Base-by-base conservation (phyloP, 2,113 vertebrate genomes). In the Narcine bancroftii region DNA sequence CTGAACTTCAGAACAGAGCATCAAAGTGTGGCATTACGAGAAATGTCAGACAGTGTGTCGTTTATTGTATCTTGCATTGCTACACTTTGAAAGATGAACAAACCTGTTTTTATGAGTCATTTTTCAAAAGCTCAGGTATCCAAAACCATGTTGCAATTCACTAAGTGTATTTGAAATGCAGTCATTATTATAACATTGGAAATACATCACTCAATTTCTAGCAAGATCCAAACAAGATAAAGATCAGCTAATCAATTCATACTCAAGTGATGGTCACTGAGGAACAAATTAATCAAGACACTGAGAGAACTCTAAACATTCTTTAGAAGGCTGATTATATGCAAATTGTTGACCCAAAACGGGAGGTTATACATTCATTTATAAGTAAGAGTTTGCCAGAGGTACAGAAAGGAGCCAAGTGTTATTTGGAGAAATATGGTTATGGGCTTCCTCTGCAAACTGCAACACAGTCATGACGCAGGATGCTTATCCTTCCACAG, bases 401-500 rank as follows among this genome's bases (percentile, higher is more conserved):
- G 42, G 19, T 91, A 42, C 65, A 24, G 63, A 91, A 91, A 91
- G 87, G 36, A 91, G 42, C 36, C 26, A 69, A 42, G n/a, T n/a
- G n/a, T n/a, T n/a, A n/a, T n/a, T n/a, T 69, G 89, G 24, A 69
- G 65, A 69, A 91, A 17, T 91, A 91, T 91, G 89, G 89, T 91
- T 33, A 91, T 36, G 87, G 53, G 89, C 29, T 91, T 71, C 60
- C 89, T 91, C 89, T 29, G 10, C 69, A 91, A 91, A 66, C 60
- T 69, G 89, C 89, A 91, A 91, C 89, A 24, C 89, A 91, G 63
- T 91, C 89, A 91, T 91, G 65, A 91, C 65, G 42, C 65, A 71
- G 89, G 21, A 24, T 91, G 89, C 47, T 91, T 91, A 47, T 91
- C 89, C 89, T 91, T 69, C 89, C 89, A 91, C 89, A 69, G 89